Evolutionary conservation across 2,113 vertebrate species (phyloP), one percentile per base, ranked within the genome.

Genomic region (Cyphomyrus plagiostoma): DNA sequence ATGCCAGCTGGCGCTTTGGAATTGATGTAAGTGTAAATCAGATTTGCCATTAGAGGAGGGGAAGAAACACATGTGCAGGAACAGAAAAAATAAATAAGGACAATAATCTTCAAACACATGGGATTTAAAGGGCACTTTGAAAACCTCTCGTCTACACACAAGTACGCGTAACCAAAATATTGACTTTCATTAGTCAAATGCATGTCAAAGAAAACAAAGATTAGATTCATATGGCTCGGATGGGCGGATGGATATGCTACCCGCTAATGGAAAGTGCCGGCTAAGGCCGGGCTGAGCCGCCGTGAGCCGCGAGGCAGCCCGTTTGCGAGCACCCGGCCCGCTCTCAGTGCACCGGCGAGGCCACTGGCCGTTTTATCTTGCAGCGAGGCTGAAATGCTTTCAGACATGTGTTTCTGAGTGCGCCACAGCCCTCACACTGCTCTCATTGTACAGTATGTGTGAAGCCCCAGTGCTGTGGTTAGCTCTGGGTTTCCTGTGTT

Each of bases 331-430:
- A 4, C 74, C 13, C 35, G 15, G 74, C 35, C 17, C 35, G 15
- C 53, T 19, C 46, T 49, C 48, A 13, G n/a, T 45, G 42, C 89
- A 91, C 91, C 91, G 90, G 89, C 94, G 94, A 94, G 93, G 94
- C 94, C 93, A 92, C 92, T 90, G 91, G 91, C 92, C 49, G 92
- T 95, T 96, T 96, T 93, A 95, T 96, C 94, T 94, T 90, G 52
- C 90, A 91, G 92, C 93, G 91, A 92, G 92, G 92, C 95, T 93
- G 94, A 95, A 95, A 95, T 94, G 92, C 94, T 91, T 91, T 95
- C 94, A 95, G 94, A 95, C 93, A 91, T 93, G 91, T 92, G 90
- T 90, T 91, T 93, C 88, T 42, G 91, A 91, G 91, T 92, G 91
- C 93, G 91, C 93, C 91, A 90, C 93, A 89, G 86, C 89, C 90